phyloP scores from a whole-genome alignment of 2,797 vertebrate genomes.

The Danionella dracula region DNA sequence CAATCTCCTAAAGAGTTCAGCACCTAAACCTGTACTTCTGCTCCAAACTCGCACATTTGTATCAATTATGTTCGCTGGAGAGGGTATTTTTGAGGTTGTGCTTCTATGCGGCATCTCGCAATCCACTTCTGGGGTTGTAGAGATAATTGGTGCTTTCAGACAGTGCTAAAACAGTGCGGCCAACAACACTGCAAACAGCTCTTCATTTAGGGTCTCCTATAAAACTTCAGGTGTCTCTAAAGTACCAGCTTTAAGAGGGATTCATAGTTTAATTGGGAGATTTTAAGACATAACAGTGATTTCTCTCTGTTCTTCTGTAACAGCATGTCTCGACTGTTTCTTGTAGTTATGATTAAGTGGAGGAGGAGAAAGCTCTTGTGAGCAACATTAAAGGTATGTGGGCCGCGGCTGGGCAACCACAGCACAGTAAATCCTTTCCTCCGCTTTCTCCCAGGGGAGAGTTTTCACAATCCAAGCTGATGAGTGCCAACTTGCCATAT shows the following conservation, averaged over 20 bases:
- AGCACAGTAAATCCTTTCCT: slow-evolving; percentile 45
- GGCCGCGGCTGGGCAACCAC: slow-evolving; percentile 53
- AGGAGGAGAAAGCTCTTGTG: slow-evolving; percentile 56
- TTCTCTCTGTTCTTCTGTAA: slow-evolving; percentile 14
- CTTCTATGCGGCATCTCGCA: slow-evolving; percentile 11
- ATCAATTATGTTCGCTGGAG: slow-evolving; percentile 31
- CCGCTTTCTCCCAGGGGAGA: slow-evolving; percentile 42
- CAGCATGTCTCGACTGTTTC: slow-evolving; percentile 39
- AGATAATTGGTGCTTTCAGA: slow-evolving; percentile 33
- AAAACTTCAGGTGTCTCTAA: slow-evolving; percentile 46
- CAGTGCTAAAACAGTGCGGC: slow-evolving; percentile 23
- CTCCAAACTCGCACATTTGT: slow-evolving; percentile 38
- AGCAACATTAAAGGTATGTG: slow-evolving; percentile 53
- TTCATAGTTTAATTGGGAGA: background rate
- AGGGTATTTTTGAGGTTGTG: slow-evolving; percentile 18
- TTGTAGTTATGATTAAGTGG: slow-evolving; percentile 55
- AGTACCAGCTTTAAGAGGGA: slow-evolving; percentile 1
- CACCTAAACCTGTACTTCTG: slow-evolving; percentile 32
- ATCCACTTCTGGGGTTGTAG: slow-evolving; percentile 19
- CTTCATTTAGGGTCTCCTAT: slow-evolving; percentile 1
- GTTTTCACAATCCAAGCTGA: slow-evolving; percentile 43
- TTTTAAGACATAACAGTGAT: background rate
- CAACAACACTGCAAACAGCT: slow-evolving; percentile 15
- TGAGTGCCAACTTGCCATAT: slow-evolving; percentile 41
- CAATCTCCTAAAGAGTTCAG: slow-evolving; percentile 30